Base-by-base conservation (phyloP, 2,888 invertebrate species). In the Latrodectus elegans region DNA sequence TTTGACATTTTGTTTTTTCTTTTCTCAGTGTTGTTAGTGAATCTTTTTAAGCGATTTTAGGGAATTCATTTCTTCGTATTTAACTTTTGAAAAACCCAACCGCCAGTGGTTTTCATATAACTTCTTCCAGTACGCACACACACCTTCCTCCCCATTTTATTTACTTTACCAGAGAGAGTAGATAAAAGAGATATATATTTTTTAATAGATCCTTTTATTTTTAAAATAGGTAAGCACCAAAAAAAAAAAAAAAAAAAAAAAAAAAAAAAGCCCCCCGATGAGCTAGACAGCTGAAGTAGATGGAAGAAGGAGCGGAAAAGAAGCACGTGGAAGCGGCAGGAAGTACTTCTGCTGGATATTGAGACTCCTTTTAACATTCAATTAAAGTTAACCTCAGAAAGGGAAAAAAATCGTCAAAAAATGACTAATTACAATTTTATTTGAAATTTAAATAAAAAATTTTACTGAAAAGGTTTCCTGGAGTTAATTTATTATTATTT, bases 331-430 rank as follows among this genome's bases (percentile, higher is more conserved):
- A 81, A 72, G 67, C 52, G 60, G 60, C n/a, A 38, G 79, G 77
- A 84, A 84, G 71, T 73, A 67, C 86, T 79, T 80, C 71, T 22
- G 77, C 72, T 71, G 77, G 81, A 87, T 82, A 87, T 80, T 87
- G 86, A 87, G 81, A 67, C 81, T 87, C 60, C 86, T 87, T 86
- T 87, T 87, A 87, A 87, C 72, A 81, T 87, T 87, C 86, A 87
- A 87, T 87, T 87, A 87, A 87, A 84, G 67, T 55, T 55, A 52
- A 67, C 78, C 55, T 71, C 55, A 67, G 64, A 11, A 65, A 60
- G 60, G 75, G 55, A 76, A 82, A 81, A 81, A 84, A 85, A 85
- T 74, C 38, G 72, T 73, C 76, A 77, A 77, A 87, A 87, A 87
- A 87, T 81, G 86, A 77, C 86, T 87, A 87, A 87, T 87, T 87